Conservation (phyloP, 2,797 vertebrate species). For the Prionace glauca region DNA sequence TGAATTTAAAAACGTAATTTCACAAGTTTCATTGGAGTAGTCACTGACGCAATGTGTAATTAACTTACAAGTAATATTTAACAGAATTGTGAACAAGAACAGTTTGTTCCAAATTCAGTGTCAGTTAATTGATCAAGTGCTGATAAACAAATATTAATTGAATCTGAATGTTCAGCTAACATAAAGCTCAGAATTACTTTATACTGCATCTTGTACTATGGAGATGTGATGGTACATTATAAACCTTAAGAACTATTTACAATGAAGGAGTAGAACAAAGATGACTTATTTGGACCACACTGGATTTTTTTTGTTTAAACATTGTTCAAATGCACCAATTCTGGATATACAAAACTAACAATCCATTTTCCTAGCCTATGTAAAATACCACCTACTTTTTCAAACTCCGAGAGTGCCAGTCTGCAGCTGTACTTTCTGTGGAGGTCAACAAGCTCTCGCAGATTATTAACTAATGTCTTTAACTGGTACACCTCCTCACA, state of each 20-base stretch:
- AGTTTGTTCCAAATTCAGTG: neutral
- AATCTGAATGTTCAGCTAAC: neutral
- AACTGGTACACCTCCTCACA: conserved; percentile 70
- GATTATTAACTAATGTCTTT: conserved; percentile 67
- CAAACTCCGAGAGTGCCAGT: conserved; percentile 80
- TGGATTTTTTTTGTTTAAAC: neutral
- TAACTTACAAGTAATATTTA: neutral
- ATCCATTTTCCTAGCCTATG: neutral
- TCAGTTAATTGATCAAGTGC: neutral
- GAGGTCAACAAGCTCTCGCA: conserved; percentile 72
- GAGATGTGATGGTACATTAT: neutral
- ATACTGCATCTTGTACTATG: neutral
- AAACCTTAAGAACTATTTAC: neutral
- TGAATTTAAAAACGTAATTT: neutral
- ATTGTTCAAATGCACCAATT: neutral
- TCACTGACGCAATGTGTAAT: neutral
- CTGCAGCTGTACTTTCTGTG: conserved; percentile 80
- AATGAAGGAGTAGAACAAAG: neutral
- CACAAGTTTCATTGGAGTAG: neutral
- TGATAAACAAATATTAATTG: neutral
- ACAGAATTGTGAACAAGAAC: neutral
- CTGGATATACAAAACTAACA: neutral
- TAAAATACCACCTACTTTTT: conserved; percentile 65
- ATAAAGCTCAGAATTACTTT: neutral
- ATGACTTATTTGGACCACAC: neutral